Evolutionary conservation across 2,113 vertebrate genomes (phyloP).

Genomic region (Petrocephalus microphthalmus): DNA sequence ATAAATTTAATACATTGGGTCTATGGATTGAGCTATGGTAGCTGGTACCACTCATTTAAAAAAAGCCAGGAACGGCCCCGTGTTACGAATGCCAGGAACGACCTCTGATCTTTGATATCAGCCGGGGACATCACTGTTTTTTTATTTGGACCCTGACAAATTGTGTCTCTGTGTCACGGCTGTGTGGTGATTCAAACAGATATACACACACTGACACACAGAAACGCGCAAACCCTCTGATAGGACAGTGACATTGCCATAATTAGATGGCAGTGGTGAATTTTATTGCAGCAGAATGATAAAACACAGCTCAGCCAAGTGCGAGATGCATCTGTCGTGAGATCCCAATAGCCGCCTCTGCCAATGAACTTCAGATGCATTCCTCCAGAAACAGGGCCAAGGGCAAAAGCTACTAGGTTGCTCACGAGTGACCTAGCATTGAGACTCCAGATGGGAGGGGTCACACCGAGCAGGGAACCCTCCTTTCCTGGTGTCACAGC

Average conservation of each 20-base stretch:
- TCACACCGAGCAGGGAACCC: neutral
- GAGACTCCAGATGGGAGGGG: neutral
- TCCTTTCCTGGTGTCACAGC: neutral
- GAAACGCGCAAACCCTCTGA: neutral
- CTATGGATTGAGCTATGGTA: neutral
- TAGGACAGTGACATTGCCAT: neutral
- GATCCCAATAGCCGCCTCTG: neutral
- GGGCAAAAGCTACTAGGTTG: neutral
- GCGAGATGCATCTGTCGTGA: neutral
- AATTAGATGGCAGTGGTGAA: neutral
- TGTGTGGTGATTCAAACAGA: neutral
- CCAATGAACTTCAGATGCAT: neutral
- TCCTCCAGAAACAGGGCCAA: neutral
- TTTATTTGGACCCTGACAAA: neutral
- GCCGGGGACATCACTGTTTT: neutral
- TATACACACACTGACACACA: neutral
- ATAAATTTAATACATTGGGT: neutral
- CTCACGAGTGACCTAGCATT: neutral
- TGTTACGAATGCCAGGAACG: too few relatives aligned
- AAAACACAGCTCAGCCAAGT: neutral
- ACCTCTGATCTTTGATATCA: neutral
- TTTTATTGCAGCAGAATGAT: neutral
- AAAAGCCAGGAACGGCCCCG: neutral
- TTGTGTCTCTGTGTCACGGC: too few relatives aligned
- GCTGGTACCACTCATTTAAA: neutral